Evolutionary conservation across 2,113 vertebrate species (phyloP), one percentile per base, ranked within the genome.

Genomic region (Cavia aperea): DNA sequence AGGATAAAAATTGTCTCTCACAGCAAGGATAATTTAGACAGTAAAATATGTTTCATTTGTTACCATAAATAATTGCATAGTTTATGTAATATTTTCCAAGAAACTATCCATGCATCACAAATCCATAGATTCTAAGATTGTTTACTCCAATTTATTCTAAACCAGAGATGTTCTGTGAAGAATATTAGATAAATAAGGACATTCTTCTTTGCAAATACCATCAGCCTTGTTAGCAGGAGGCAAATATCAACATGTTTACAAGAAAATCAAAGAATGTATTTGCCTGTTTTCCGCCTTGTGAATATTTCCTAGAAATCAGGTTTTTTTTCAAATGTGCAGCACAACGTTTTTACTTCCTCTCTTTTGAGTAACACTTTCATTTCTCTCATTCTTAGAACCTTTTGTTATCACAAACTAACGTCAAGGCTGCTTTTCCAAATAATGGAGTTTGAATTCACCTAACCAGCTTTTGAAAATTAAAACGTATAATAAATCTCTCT

Each of bases 91-190:
- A 90, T 95, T 95, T 93, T 90, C 18, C 5, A 73, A 21, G 51
- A 83, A 83, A 14, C 15, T 13, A 65, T n/a, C 36, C 4, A 39
- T 58, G 13, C 11, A 29, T 77, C 46, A 43, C n/a, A 62, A 87
- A 73, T 18, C 36, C 36, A 75, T 54, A 93, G 63, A 65, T 85
- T 84, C 16, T 60, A 75, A 7, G 72, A 31, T 60, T 51, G 72
- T 75, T 95, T 81, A 93, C 43, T 33, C 11, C 43, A 91, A 75
- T 85, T 93, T 81, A 88, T 73, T 9, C n/a, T 58, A 84, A 93
- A 84, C 36, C n/a, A 81, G 43, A 62, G 29, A 58, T 29, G 24
- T 2, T 70, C 15, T 46, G 1, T 58, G 49, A 78, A 65, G 33
- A 79, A 65, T 65, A 51, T 54, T 75, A 21, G 19, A 46, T 24